Percentiles rank a stretch among this genome's conserved stretches.
Evolutionary conservation across 2,113 vertebrate species (phyloP).

Genomic region (Pseudorectes ferrugineus): DNA sequence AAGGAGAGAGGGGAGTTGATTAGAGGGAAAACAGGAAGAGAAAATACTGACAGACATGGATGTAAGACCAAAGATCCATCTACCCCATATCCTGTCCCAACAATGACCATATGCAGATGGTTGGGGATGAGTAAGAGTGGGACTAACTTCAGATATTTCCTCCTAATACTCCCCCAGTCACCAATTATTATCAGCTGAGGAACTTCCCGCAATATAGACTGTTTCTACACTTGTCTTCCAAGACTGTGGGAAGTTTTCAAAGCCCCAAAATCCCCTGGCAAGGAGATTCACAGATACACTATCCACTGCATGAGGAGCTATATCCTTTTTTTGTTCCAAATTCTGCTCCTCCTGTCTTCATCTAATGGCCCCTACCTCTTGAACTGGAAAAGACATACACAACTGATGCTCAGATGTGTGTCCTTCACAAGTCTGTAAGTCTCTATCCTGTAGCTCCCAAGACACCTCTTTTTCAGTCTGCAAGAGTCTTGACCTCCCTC

Average conservation of each 20-base stretch:
- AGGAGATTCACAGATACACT: neutral
- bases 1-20: conserved; percentile 10
- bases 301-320: neutral
- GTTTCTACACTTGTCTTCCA: neutral
- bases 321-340: neutral
- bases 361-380: neutral
- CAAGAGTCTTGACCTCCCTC: neutral
- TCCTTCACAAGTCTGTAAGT: neutral
- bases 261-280: neutral
- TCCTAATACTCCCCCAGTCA: conserved; percentile 48
- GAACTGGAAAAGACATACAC: neutral
- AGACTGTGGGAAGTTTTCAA: neutral
- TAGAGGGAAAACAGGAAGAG: conserved; percentile 55
- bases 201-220: neutral
- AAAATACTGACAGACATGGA: conserved; percentile 42
- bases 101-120: conserved; percentile 60
- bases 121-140: conserved; percentile 38
- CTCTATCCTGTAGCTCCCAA: neutral
- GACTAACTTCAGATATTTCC: conserved; percentile 44
- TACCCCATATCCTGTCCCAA: conserved; percentile 58
- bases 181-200: conserved; percentile 12
- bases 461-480: neutral
- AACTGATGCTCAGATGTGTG: neutral
- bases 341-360: neutral
- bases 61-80: conserved; percentile 44